Base-by-base conservation (phyloP, 2,113 vertebrate genomes). In the Hassar affinis region DNA sequence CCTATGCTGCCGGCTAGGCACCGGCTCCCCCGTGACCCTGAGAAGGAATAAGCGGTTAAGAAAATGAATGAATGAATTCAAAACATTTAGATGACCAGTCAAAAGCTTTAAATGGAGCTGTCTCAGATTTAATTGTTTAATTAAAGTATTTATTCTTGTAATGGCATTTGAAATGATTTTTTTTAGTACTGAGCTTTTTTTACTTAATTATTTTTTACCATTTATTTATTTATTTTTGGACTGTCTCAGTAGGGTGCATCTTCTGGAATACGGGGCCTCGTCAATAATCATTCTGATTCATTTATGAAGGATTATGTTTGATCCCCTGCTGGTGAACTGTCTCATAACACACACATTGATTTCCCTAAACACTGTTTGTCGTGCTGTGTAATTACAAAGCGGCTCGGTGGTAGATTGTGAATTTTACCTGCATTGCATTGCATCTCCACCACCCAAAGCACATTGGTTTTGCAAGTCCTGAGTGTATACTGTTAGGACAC, bases 271-370 rank as follows among this genome's bases (percentile, higher is more conserved):
- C 0, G 35, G 8, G 11, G 10, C 68, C 22, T 71, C 5, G 14
- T 71, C 22, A n/a, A 6, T 47, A 47, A n/a, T 72, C 11, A 2
- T n/a, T 72, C 25, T 6, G 42, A 71, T 47, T 45, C 11, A 7
- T 47, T 71, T 47, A 45, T 71, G n/a, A 47, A 47, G 4, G 42
- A 71, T 25, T 71, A 45, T 12, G 4, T n/a, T 47, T 2, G 22
- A 71, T 71, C 42, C 66, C 35, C 35, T 38, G 20, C 35, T 42
- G 20, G 2, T 11, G 18, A 42, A 9, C 75, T 62, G 20, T 78
- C 78, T 78, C 76, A 72, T 86, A 72, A 64, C 61, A 49, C 35
- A 51, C 47, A 62, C 75, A 81, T 69, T 72, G 85, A 86, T 86
- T 86, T 72, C 64, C 68, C 30, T 6, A 42, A 78, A 22, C 69